A percentile compares a stretch with the other conserved stretches of the same genome.
Conservation (phyloP, 2,888 invertebrate species). For the Ennomos quercinarius region DNA sequence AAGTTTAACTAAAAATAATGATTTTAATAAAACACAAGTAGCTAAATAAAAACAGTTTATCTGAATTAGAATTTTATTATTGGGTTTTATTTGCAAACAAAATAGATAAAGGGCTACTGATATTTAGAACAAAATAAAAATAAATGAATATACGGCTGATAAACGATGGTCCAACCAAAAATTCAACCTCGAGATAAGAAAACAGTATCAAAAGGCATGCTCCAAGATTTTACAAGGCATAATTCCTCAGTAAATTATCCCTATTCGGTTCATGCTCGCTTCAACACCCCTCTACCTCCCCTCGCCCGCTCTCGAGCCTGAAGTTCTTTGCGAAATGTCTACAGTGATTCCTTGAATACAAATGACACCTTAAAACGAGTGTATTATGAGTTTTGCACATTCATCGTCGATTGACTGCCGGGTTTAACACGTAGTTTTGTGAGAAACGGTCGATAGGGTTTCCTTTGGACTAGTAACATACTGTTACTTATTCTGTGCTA, state of each 20-base stretch:
- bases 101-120: no score
- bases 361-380: slow-evolving; percentile 77
- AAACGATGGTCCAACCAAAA: slow-evolving; percentile 31
- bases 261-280: slow-evolving; percentile 71
- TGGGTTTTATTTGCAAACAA: no score
- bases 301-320: slow-evolving; percentile 48
- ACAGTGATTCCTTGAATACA: slow-evolving; percentile 85
- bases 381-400: slow-evolving; percentile 79
- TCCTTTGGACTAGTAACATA: neutral
- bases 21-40: no score
- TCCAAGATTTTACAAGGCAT: slow-evolving; percentile 67
- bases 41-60: no score
- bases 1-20: no score
- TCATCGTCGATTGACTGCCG: slow-evolving; percentile 68
- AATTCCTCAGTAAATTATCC: slow-evolving; percentile 80
- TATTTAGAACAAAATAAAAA: no score
- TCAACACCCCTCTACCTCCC: slow-evolving; percentile 58
- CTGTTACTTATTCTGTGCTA: no score
- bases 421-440: slow-evolving; percentile 52
- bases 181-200: slow-evolving; percentile 32
- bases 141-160: slow-evolving; percentile 15
- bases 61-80: no score
- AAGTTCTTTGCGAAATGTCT: slow-evolving; percentile 83
- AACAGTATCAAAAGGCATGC: slow-evolving; percentile 48
- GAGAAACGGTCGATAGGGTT: slow-evolving; percentile 15